phyloP scores from a whole-genome alignment of 2,888 invertebrate species.

The Pyrrhosoma nymphula region DNA sequence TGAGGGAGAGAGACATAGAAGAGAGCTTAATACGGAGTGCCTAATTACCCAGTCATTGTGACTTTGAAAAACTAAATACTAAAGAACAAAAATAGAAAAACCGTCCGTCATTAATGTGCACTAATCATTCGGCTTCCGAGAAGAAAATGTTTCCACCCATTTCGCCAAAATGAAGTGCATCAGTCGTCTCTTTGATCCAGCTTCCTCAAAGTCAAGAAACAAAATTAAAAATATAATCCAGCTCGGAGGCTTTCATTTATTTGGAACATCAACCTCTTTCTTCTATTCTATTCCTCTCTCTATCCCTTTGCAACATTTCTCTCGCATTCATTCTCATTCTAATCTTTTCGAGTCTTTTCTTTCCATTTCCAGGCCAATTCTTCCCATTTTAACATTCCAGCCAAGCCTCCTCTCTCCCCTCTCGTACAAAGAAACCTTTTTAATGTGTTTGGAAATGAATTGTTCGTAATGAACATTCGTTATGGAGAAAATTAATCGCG shows the following conservation, averaged over 20 bases:
- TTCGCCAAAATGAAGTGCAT: background rate
- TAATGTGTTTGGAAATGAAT: background rate
- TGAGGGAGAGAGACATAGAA: background rate
- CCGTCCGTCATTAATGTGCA: background rate
- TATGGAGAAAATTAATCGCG: background rate
- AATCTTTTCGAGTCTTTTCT: background rate
- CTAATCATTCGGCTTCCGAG: background rate
- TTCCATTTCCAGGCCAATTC: background rate
- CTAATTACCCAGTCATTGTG: conserved; percentile 19
- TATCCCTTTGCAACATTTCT: background rate
- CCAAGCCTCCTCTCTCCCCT: background rate
- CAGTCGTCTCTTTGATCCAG: background rate
- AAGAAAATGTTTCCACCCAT: background rate
- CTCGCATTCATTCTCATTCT: background rate
- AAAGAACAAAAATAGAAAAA: background rate
- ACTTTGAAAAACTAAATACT: background rate
- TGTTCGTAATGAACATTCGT: background rate
- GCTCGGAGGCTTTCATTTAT: background rate
- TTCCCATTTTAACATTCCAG: background rate
- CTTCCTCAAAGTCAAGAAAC: background rate
- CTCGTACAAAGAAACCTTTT: background rate
- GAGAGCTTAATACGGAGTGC: background rate
- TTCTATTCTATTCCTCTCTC: background rate
- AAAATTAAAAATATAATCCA: conserved; percentile 4
- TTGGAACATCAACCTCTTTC: background rate